phyloP scores from a whole-genome alignment of 2,797 vertebrate genomes.

The Odontamblyopus rebecca region DNA sequence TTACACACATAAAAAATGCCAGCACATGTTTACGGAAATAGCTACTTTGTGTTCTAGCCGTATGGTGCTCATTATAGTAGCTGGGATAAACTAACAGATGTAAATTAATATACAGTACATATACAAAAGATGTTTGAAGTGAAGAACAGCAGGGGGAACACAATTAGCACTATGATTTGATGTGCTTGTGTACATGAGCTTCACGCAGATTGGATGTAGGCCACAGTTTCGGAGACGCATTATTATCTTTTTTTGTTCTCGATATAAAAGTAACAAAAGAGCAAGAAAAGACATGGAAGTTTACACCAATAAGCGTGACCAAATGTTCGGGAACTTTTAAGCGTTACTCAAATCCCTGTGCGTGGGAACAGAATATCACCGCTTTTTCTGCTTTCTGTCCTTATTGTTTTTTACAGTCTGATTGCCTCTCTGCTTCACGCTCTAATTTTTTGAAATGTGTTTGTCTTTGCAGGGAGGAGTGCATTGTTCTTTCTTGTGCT shows the following conservation, averaged over 20 bases:
- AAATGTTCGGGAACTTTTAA: constrained; percentile 61
- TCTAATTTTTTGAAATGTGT: constrained; percentile 80
- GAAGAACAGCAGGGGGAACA: constrained; percentile 41
- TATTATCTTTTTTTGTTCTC: constrained; percentile 17
- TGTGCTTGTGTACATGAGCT: constrained; percentile 21
- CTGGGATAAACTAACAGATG: constrained; percentile 45
- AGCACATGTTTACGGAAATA: constrained; percentile 18
- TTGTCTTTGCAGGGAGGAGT: constrained; percentile 76
- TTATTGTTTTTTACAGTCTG: constrained; percentile 68
- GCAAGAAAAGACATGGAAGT: constrained; percentile 35
- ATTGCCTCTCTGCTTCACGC: constrained; percentile 78
- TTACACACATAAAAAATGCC: constrained; percentile 40
- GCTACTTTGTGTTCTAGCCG: constrained; percentile 22
- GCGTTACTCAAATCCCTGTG: constrained; percentile 41
- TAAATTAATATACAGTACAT: constrained; percentile 35
- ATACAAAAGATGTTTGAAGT: constrained; percentile 47
- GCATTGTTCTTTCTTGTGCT: constrained; percentile 78
- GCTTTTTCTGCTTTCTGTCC: constrained; percentile 58
- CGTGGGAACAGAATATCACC: constrained; percentile 52
- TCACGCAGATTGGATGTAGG: constrained; percentile 29
- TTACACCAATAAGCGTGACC: constrained; percentile 39
- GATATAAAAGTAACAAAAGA: constrained; percentile 41
- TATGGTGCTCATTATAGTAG: constrained; percentile 51
- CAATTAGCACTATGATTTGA: constrained; percentile 46
- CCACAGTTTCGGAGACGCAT: constrained; percentile 11